Evolutionary conservation across 2,113 vertebrate species (phyloP).

Genomic region (Illadopsis cleaveri): DNA sequence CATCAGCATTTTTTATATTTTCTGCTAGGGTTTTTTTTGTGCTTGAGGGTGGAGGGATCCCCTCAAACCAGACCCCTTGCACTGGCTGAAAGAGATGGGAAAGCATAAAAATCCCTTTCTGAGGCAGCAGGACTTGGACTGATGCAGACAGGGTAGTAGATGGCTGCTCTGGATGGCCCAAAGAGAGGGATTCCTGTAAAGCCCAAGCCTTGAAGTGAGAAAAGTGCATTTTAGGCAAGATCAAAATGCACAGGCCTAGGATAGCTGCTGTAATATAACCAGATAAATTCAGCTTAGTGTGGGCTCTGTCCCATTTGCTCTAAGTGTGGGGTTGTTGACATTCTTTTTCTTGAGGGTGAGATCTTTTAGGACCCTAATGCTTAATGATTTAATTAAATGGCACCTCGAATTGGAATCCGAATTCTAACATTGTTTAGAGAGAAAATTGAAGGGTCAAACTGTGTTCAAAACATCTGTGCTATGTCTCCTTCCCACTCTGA

Average conservation of each 20-base stretch:
- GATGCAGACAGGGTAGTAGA: fast-evolving
- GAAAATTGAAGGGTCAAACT: not conserved
- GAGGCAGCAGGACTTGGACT: not conserved
- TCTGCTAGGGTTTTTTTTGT: not conserved
- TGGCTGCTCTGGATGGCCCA: not conserved
- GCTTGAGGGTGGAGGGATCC: not conserved
- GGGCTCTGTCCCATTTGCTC: not conserved
- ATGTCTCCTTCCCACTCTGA: not conserved
- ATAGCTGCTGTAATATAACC: not conserved
- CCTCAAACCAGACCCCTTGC: not conserved
- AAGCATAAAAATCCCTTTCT: not conserved
- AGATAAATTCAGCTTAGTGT: not conserved
- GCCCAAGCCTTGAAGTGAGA: not conserved
- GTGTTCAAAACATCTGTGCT: not conserved
- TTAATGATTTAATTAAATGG: not conserved
- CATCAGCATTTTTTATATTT: not conserved
- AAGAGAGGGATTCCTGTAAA: not conserved
- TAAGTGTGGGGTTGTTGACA: not conserved
- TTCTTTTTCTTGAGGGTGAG: not conserved
- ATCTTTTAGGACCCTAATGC: not conserved
- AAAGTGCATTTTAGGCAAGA: not conserved
- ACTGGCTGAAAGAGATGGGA: not conserved
- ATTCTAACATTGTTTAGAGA: not conserved
- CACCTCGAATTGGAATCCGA: not conserved
- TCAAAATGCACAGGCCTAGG: not conserved